A percentile compares a stretch with the other conserved stretches of the same genome.
phyloP scores from a whole-genome alignment of 92 coral and sea anemone species.

The Porites rus region DNA sequence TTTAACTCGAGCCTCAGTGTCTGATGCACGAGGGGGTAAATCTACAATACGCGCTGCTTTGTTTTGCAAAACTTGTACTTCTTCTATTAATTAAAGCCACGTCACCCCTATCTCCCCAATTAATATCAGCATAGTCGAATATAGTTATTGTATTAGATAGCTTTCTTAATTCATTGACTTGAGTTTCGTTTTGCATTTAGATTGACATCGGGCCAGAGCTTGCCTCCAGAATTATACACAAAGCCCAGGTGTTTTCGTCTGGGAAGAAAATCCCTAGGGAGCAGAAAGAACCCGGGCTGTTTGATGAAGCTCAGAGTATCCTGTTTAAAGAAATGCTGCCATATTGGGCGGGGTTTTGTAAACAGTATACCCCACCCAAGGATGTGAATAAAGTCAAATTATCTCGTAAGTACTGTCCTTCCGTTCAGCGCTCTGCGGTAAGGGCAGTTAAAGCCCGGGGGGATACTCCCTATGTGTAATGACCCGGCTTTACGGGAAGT shows the following conservation, averaged over 20 bases:
- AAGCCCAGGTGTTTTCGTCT: constrained; percentile 81
- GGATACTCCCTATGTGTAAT: no score
- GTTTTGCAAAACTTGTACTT: no score
- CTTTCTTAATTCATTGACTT: no score
- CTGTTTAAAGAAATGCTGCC: constrained; percentile 94
- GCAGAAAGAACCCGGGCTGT: constrained; percentile 85
- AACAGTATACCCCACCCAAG: constrained; percentile 73
- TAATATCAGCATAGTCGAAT: no score
- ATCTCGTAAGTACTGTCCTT: constrained; percentile 84
- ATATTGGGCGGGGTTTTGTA: constrained; percentile 97
- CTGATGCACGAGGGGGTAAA: no score
- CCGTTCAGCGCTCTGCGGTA: not conserved
- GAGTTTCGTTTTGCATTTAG: constrained; percentile 29
- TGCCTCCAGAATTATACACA: constrained; percentile 91
- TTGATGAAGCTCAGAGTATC: constrained; percentile 94
- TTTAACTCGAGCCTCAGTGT: no score
- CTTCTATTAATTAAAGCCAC: no score
- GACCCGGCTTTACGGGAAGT: no score
- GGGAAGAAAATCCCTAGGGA: constrained; percentile 87
- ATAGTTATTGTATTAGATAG: no score
- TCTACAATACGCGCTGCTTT: no score
- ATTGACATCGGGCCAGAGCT: constrained; percentile 97
- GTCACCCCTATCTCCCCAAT: no score
- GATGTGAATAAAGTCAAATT: constrained; percentile 72
- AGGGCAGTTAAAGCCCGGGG: no score